Evolutionary conservation across 2,113 vertebrate genomes (phyloP).

Genomic region (Elephantulus edwardii): DNA sequence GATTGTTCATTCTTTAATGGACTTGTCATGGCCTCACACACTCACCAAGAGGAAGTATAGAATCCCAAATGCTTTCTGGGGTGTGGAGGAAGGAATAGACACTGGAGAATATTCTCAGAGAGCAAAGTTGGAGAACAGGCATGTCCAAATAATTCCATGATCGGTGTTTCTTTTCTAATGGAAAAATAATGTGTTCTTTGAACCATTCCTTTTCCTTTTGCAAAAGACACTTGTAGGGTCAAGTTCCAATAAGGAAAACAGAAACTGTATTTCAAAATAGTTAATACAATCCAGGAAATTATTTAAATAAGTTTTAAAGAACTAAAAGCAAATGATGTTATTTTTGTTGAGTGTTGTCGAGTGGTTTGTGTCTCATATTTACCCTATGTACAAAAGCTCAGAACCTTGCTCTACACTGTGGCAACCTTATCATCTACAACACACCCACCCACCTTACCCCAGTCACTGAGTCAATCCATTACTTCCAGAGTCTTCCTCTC

Average conservation of each 20-base stretch:
- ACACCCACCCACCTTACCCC: too few relatives aligned
- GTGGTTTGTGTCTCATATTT: too few relatives aligned
- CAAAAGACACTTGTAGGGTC: neutral
- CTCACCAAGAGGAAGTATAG: neutral
- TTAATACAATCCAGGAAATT: neutral
- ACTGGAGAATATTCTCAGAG: neutral
- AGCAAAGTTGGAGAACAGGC: neutral
- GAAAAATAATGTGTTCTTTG: neutral
- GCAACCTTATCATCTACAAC: too few relatives aligned
- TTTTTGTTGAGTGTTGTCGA: too few relatives aligned
- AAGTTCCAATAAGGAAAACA: neutral
- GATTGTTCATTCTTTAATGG: neutral
- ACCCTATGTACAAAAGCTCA: too few relatives aligned
- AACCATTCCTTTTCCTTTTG: too few relatives aligned
- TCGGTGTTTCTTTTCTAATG: neutral
- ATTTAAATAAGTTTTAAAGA: neutral
- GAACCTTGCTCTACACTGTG: too few relatives aligned
- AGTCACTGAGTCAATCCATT: too few relatives aligned
- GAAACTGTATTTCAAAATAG: neutral
- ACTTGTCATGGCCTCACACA: conserved; percentile 8
- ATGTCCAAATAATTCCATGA: neutral
- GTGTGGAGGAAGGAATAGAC: too few relatives aligned
- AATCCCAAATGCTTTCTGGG: neutral
- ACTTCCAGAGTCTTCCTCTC: too few relatives aligned
- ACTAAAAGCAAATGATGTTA: neutral